These are phyloP conservation scores for Acrocephalus arundinaceus DNA, from an alignment of 2,113 vertebrate genomes.

Conservation along the genomic window DNA sequence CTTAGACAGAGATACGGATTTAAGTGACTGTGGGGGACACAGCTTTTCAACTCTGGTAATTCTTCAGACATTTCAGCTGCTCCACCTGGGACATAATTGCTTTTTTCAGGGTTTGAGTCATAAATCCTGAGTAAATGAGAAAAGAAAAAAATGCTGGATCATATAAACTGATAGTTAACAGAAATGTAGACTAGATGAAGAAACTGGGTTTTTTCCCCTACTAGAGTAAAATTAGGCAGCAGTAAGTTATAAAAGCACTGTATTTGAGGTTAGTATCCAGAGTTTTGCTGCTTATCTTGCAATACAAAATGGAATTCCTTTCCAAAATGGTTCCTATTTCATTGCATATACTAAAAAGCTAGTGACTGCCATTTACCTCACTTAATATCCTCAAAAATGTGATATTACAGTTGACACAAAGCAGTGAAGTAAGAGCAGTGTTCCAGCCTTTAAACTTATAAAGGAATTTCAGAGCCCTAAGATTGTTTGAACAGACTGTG, in stretches of 20 bases:
- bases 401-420: neutral
- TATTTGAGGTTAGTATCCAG: neutral
- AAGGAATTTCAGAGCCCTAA: neutral
- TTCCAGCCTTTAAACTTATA: neutral
- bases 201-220: neutral
- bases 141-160: neutral
- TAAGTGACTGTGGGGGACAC: conserved; percentile 77
- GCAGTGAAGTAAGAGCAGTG: neutral
- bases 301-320: neutral
- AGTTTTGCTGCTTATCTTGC: neutral
- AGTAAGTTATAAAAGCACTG: neutral
- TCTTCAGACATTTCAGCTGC: conserved; percentile 85
- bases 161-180: neutral
- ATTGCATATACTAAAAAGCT: neutral
- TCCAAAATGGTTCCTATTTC: neutral
- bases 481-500: neutral
- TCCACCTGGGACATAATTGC: conserved; percentile 90
- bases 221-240: neutral
- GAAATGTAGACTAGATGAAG: neutral
- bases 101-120: conserved; percentile 84
- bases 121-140: conserved; percentile 80
- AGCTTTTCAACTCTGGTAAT: conserved; percentile 83
- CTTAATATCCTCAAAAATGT: neutral
- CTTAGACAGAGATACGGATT: conserved; percentile 45
- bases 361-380: neutral